Percentiles rank a stretch among this genome's conserved stretches.
Conservation (phyloP, 2,888 invertebrate species). For the Gisinianus flammeolus region DNA sequence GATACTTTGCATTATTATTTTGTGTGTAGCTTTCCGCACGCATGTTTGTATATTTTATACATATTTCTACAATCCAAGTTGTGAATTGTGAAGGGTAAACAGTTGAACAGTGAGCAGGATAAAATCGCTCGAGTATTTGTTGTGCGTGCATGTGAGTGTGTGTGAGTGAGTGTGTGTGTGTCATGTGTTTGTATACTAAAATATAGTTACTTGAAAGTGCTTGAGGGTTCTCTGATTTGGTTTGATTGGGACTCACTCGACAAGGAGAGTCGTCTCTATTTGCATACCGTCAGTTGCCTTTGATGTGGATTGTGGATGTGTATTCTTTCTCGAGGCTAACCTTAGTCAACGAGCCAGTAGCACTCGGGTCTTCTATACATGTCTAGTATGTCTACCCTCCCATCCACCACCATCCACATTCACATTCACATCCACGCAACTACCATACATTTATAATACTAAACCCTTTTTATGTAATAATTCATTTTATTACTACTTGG, state of each 20-base stretch:
- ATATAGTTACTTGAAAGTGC: not conserved
- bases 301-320: constrained; percentile 11
- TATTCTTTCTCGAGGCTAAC: constrained; percentile 22
- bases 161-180: not conserved
- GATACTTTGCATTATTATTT: too few species aligned
- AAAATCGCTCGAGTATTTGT: not conserved
- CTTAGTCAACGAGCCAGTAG: too few species aligned
- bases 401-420: not conserved
- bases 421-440: not conserved
- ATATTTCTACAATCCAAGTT: too few species aligned
- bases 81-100: too few species aligned
- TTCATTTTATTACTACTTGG: not conserved
- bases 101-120: too few species aligned
- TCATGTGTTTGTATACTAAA: not conserved
- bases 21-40: too few species aligned
- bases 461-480: not conserved
- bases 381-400: not conserved
- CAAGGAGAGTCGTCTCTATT: not conserved
- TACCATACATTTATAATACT: not conserved
- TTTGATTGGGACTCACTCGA: constrained; percentile 6
- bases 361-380: too few species aligned
- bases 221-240: constrained; percentile 24
- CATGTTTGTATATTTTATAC: too few species aligned
- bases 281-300: constrained; percentile 15
- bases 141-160: not conserved